Evolutionary conservation across 1,140 invertebrate genomes (phyloP), one percentile per base, ranked within the genome.

Genomic region (Sesamia nonagrioides): DNA sequence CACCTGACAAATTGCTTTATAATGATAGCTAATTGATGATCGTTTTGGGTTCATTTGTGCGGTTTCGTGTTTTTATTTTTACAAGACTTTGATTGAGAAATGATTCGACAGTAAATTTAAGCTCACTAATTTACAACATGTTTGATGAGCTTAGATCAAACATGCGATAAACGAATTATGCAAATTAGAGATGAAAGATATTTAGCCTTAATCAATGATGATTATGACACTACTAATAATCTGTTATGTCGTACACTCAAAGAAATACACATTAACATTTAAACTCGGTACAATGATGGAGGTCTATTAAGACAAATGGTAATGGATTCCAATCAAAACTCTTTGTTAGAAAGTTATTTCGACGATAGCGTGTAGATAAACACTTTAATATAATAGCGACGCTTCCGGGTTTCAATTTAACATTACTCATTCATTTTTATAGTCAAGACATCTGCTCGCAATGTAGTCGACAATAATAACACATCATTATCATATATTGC

Each of bases 1-100:
- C 84, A 79, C 58, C 81, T 86, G 84, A 89, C 83, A 89, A 88
- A 90, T 89, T 79, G 84, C 82, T 84, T 89, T 88, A 86, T 88
- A 90, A 89, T 89, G 85, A 88, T 81, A 17, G 60, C 77, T 89
- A 89, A 89, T 90, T 89, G 87, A 88, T 89, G 87, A 88, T 83
- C 82, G 79, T 73, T 84, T 82, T 68, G 75, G 17, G 54, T 63
- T 72, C 68, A 81, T 84, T 79, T 80, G 11, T 80, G 60, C 71
- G 52, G 80, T 45, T 81, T 80, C 72, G 79, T 50, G 56, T 40
- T 69, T n/a, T 42, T 77, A 61, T 63, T 74, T 80, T 79, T 79
- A 77, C 17, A 27, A 61, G 17, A 60, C 61, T 8, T 37, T 66
- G 40, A 68, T 68, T 54, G 61, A 77, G 18, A 21, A 45, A 40